Evolutionary conservation across 2,888 invertebrate genomes (phyloP).

Genomic region (Thalpophila matura): DNA sequence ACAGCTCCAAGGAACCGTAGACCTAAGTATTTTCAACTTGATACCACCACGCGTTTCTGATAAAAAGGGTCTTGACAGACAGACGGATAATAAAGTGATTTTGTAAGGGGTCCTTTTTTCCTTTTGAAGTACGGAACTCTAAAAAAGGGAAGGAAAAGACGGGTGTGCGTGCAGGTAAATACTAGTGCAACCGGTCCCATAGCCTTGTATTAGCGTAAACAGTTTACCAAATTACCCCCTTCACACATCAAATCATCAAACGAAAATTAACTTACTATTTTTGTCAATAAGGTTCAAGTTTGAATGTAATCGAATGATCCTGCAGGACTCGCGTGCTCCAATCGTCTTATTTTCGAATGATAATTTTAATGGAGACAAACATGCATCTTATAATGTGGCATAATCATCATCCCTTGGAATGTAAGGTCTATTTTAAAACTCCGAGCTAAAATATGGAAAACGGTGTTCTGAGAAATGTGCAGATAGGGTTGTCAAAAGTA

Average conservation of each 20-base stretch:
- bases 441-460: constrained; percentile 29
- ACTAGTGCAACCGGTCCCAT: constrained; percentile 74
- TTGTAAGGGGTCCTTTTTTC: no score
- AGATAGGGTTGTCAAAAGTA: constrained; percentile 54
- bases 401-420: constrained; percentile 41
- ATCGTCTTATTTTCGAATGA: constrained; percentile 67
- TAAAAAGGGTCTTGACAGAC: no score
- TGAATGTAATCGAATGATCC: constrained; percentile 9
- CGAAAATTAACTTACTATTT: constrained; percentile 18
- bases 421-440: constrained; percentile 26
- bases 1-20: no score
- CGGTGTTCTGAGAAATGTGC: constrained; percentile 42
- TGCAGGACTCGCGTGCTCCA: constrained; percentile 67
- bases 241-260: constrained; percentile 30
- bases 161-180: constrained; percentile 83
- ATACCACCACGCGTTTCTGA: no score
- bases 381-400: constrained; percentile 70
- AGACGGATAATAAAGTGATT: no score
- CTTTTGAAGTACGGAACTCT: no score
- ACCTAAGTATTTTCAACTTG: no score
- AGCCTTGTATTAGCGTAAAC: constrained; percentile 80
- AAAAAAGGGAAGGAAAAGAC: constrained; percentile 51
- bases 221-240: constrained; percentile 78
- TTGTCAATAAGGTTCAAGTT: constrained; percentile 29
- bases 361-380: constrained; percentile 74